Conservation (phyloP, 35 echinoderm and acorn worm species). For the Amphiura filiformis region DNA sequence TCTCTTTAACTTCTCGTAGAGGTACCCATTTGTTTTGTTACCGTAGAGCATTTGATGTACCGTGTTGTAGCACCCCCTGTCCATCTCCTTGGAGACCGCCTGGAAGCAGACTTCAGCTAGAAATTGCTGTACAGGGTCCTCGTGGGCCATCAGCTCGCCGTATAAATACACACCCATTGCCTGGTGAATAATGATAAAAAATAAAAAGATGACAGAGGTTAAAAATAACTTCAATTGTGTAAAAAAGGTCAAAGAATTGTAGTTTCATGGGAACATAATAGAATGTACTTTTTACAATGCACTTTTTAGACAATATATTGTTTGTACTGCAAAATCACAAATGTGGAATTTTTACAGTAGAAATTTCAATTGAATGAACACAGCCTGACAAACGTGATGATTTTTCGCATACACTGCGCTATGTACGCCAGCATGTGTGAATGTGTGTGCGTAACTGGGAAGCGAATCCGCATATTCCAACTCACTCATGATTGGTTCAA, state of each 20-base stretch:
- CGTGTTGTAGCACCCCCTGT: conserved; percentile 68
- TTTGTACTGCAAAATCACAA: not conserved
- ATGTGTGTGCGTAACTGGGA: no score
- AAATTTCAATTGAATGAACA: no score
- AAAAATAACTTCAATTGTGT: no score
- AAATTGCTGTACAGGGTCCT: conserved; percentile 53
- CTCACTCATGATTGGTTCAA: no score
- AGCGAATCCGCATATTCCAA: no score
- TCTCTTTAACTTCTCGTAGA: not conserved
- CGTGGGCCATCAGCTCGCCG: conserved; percentile 74
- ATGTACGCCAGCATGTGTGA: no score
- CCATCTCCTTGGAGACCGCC: conserved; percentile 72
- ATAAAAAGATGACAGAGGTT: not conserved
- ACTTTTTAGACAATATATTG: not conserved
- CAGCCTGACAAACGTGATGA: no score
- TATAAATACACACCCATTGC: conserved; percentile 93
- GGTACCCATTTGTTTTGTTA: conserved; percentile 21
- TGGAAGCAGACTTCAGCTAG: conserved; percentile 66
- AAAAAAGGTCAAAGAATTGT: no score
- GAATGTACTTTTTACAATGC: not conserved
- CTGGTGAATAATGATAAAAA: conserved; percentile 35
- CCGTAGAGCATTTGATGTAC: conserved; percentile 83
- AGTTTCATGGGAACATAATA: no score
- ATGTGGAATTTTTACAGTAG: no score
- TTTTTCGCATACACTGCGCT: no score